Conservation (phyloP, 2,113 vertebrate genomes). For the Tetraodon nigroviridis region DNA sequence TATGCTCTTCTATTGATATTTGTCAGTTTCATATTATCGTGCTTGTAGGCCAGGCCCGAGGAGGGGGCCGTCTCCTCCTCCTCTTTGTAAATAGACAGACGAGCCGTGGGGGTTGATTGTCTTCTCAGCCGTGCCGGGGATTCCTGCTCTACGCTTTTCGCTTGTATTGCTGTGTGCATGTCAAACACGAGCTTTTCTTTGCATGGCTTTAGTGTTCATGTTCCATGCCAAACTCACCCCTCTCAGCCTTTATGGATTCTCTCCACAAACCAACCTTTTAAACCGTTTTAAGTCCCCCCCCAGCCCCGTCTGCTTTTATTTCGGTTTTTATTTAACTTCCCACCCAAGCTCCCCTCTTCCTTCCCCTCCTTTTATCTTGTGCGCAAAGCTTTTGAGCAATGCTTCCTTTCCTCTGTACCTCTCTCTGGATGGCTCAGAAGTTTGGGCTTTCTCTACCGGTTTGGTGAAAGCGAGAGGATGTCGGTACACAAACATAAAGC, state of each 20-base stretch:
- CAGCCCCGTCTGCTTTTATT: constrained; percentile 38
- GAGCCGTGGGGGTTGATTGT: constrained; percentile 68
- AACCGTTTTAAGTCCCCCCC: constrained; percentile 28
- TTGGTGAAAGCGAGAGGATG: constrained; percentile 74
- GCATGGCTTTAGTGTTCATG: constrained; percentile 79
- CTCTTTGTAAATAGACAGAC: constrained; percentile 86
- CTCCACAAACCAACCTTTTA: constrained; percentile 55
- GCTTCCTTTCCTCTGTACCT: constrained; percentile 84
- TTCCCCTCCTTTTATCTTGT: constrained; percentile 63
- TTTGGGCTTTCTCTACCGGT: constrained; percentile 64
- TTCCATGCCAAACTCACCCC: constrained; percentile 62
- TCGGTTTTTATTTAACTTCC: constrained; percentile 58
- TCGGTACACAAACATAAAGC: constrained; percentile 84
- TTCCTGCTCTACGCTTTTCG: constrained; percentile 82
- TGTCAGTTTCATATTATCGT: constrained; percentile 85
- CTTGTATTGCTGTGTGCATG: constrained; percentile 93
- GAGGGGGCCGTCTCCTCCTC: constrained; percentile 68
- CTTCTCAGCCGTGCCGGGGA: constrained; percentile 71
- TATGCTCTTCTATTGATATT: constrained; percentile 86
- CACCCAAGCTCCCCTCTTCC: constrained; percentile 49
- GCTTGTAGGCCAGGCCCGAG: constrained; percentile 73
- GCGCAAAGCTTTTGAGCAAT: constrained; percentile 75
- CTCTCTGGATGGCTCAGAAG: constrained; percentile 70
- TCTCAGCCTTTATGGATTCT: constrained; percentile 53
- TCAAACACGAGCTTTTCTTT: constrained; percentile 81